Conservation (phyloP, 2,888 invertebrate genomes). For the Epinotia brunnichana region DNA sequence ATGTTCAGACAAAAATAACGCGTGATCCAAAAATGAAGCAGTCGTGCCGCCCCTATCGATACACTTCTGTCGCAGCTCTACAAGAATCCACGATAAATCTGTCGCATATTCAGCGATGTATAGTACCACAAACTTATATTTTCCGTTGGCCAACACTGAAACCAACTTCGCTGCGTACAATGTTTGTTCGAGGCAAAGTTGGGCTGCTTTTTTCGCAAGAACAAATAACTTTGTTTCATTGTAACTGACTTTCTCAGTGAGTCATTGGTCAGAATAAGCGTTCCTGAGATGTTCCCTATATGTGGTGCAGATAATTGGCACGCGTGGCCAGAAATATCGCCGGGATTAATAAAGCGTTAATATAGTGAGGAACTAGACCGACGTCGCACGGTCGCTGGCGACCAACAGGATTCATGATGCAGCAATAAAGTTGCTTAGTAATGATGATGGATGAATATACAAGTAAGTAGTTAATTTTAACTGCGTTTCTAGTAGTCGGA, state of each 20-base stretch:
- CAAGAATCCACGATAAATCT: conserved; percentile 77
- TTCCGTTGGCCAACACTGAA: conserved; percentile 36
- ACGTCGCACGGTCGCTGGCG: conserved; percentile 30
- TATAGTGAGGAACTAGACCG: conserved; percentile 48
- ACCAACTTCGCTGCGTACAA: conserved; percentile 34
- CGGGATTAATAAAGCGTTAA: conserved; percentile 56
- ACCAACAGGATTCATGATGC: conserved; percentile 3
- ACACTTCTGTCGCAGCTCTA: conserved; percentile 59
- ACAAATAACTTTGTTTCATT: conserved; percentile 46
- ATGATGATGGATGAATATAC: conserved; percentile 11
- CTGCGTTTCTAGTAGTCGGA: neutral
- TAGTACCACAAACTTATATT: conserved; percentile 42
- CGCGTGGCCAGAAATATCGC: conserved; percentile 75
- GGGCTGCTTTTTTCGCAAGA: conserved; percentile 23
- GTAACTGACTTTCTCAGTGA: conserved; percentile 82
- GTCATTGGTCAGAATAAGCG: conserved; percentile 81
- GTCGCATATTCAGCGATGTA: conserved; percentile 80
- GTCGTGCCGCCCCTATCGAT: conserved; percentile 40
- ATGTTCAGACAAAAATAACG: neutral
- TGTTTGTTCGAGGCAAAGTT: conserved; percentile 18
- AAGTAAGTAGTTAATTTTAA: neutral
- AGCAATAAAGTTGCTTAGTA: conserved; percentile 14
- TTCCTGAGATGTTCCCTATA: conserved; percentile 64
- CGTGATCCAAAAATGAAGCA: neutral
- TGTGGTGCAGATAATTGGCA: conserved; percentile 81